phyloP scores from a whole-genome alignment of 2,797 vertebrate genomes.

The Protosalanx chinensis region DNA sequence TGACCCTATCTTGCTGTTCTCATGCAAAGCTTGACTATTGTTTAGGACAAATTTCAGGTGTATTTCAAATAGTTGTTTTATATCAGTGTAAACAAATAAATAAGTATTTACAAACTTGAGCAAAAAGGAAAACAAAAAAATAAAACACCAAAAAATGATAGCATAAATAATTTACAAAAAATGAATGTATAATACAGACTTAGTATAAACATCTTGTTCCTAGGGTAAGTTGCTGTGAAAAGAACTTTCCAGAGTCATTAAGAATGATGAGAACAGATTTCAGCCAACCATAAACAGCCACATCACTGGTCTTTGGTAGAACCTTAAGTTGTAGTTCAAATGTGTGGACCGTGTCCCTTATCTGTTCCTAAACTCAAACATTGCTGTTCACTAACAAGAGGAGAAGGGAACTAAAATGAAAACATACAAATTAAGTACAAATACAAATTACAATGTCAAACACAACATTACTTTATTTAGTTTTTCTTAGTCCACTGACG shows the following conservation, averaged over 20 bases:
- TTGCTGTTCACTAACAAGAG: slow-evolving; percentile 19
- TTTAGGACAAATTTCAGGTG: slow-evolving; percentile 58
- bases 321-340: too few species aligned
- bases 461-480: slow-evolving; percentile 50
- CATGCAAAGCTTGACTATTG: slow-evolving; percentile 61
- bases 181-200: slow-evolving; percentile 89
- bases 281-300: slow-evolving; percentile 20
- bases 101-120: slow-evolving; percentile 95
- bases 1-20: slow-evolving; percentile 46
- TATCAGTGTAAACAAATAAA: slow-evolving; percentile 96
- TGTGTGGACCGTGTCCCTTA: slow-evolving; percentile 9
- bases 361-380: slow-evolving; percentile 14
- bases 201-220: slow-evolving; percentile 91
- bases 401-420: not conserved
- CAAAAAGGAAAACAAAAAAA: slow-evolving; percentile 63
- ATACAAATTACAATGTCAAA: slow-evolving; percentile 22
- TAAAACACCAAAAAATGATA: slow-evolving; percentile 60
- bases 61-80: slow-evolving; percentile 70
- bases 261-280: slow-evolving; percentile 45
- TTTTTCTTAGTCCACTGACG: slow-evolving; percentile 38
- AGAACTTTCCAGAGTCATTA: slow-evolving; percentile 30
- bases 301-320: not conserved
- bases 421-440: too few species aligned
- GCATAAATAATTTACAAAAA: slow-evolving; percentile 97
- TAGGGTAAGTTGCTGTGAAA: slow-evolving; percentile 31